Conservation (phyloP, 2,797 vertebrate genomes). For the Leptatherina wallacei region DNA sequence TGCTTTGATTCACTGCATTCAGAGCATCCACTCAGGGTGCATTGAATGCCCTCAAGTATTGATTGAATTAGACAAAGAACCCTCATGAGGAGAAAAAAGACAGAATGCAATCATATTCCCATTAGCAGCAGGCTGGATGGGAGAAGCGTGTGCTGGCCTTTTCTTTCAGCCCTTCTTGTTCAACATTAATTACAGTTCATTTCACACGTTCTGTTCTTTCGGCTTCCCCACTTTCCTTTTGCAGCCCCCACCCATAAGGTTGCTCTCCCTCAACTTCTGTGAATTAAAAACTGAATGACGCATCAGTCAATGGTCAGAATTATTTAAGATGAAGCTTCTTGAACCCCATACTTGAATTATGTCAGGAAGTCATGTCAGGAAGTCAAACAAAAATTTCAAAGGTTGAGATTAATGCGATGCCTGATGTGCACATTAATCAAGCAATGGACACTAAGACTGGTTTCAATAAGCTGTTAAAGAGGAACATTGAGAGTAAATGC, state of each 20-base stretch:
- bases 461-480: slow-evolving; percentile 26
- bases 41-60: slow-evolving; percentile 75
- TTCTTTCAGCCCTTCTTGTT: slow-evolving; percentile 70
- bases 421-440: slow-evolving; percentile 49
- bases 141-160: slow-evolving; percentile 60
- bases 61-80: slow-evolving; percentile 84
- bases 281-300: slow-evolving; percentile 50
- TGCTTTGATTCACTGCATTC: slow-evolving; percentile 76
- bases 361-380: too few relatives aligned
- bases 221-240: slow-evolving; percentile 38
- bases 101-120: slow-evolving; percentile 83
- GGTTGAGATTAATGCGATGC: slow-evolving; percentile 44
- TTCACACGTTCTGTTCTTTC: slow-evolving; percentile 68
- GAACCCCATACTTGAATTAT: slow-evolving; percentile 35
- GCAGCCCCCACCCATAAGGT: slow-evolving; percentile 32
- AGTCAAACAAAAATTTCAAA: slow-evolving; percentile 34
- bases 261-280: slow-evolving; percentile 27
- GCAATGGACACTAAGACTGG: slow-evolving; percentile 10
- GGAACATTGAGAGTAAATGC: slow-evolving; percentile 12
- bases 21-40: slow-evolving; percentile 70
- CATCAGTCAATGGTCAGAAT: slow-evolving; percentile 40
- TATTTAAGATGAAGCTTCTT: slow-evolving; percentile 41
- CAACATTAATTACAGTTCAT: slow-evolving; percentile 81
- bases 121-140: slow-evolving; percentile 73
- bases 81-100: slow-evolving; percentile 73